A percentile compares a stretch with the other conserved stretches of the same genome.
Conservation (phyloP, 1,140 invertebrate genomes). For the Tachypleus tridentatus region DNA sequence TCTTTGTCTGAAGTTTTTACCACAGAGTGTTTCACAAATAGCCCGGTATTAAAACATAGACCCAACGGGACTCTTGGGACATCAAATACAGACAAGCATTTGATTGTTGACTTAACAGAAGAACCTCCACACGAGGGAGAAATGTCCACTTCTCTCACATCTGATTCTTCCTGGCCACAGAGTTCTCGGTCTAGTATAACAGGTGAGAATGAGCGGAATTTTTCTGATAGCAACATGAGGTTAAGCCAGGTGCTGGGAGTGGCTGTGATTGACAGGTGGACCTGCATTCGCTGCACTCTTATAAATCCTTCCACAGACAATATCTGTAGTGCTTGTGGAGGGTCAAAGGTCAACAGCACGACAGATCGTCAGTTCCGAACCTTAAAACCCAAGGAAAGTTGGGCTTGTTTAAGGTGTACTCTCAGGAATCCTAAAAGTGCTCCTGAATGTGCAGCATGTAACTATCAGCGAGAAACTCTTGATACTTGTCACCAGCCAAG, state of each 20-base stretch:
- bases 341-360: conserved; percentile 53
- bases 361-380: conserved; percentile 22
- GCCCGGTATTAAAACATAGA: neutral
- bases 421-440: conserved; percentile 63
- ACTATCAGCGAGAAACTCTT: conserved; percentile 16
- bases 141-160: too few relatives aligned
- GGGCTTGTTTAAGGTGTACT: conserved; percentile 62
- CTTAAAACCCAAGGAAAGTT: conserved; percentile 51
- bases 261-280: conserved; percentile 45
- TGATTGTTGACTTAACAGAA: too few relatives aligned
- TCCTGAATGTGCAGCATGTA: conserved; percentile 60
- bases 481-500: conserved; percentile 18
- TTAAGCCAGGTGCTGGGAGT: conserved; percentile 10
- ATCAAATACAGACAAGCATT: conserved; percentile 8
- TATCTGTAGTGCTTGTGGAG: conserved; percentile 69
- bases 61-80: conserved; percentile 1
- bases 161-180: too few relatives aligned
- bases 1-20: conserved; percentile 18
- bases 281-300: conserved; percentile 74
- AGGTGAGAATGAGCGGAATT: too few relatives aligned
- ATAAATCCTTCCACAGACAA: conserved; percentile 54
- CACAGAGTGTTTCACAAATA: conserved; percentile 3
- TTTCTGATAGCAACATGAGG: neutral
- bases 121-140: too few relatives aligned
- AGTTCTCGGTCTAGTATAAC: too few relatives aligned